phyloP scores from a whole-genome alignment of 2,113 vertebrate species.

The Neofelis nebulosa region DNA sequence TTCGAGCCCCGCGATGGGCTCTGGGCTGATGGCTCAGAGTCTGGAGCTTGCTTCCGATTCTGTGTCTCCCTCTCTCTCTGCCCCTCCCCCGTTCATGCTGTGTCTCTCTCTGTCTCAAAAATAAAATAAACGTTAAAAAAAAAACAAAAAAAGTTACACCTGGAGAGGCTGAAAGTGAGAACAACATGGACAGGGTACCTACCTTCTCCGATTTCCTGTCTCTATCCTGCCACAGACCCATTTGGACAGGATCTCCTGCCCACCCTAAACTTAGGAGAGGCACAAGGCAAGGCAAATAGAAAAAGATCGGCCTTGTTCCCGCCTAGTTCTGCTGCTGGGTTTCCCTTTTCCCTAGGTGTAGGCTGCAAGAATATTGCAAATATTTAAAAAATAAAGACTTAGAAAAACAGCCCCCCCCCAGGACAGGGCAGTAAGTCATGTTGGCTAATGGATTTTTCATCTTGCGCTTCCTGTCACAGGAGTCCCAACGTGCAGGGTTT shows the following conservation, averaged over 20 bases:
- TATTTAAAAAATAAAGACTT: neutral
- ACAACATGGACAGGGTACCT: neutral
- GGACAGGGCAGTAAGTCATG: neutral
- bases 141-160: neutral
- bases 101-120: too few species aligned
- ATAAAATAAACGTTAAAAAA: too few species aligned
- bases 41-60: too few species aligned
- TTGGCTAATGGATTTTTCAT: neutral
- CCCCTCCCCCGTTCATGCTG: too few species aligned
- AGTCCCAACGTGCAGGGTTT: neutral
- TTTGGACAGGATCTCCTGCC: neutral
- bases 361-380: neutral
- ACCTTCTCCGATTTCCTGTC: neutral
- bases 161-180: neutral
- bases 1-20: too few species aligned
- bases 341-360: neutral
- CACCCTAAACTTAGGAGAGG: neutral
- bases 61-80: too few species aligned
- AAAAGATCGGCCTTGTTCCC: neutral
- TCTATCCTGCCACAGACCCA: neutral
- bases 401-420: neutral
- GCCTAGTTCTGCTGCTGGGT: too few species aligned
- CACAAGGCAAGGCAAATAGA: neutral
- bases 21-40: too few species aligned
- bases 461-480: conserved; percentile 32